Conservation (phyloP, 1,140 invertebrate species). For the Ctenoplectra terminalis region DNA sequence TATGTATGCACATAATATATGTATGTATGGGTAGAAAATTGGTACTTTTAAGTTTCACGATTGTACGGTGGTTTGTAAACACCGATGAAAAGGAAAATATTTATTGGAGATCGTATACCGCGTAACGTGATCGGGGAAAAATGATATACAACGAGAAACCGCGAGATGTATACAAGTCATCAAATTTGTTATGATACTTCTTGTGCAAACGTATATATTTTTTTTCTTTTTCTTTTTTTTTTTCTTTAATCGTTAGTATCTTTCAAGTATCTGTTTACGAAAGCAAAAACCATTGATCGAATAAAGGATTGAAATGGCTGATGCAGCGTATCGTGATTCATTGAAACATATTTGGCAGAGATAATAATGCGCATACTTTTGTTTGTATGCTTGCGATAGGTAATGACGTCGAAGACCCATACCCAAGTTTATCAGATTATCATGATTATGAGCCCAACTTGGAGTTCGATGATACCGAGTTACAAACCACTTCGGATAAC, state of each 20-base stretch:
- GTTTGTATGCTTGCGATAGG: conserved; percentile 68
- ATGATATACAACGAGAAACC: conserved; percentile 36
- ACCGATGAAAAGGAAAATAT: conserved; percentile 27
- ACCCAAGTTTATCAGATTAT: conserved; percentile 94
- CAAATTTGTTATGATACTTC: conserved; percentile 35
- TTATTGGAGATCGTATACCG: conserved; percentile 22
- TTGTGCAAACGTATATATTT: conserved; percentile 24
- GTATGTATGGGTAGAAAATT: not conserved
- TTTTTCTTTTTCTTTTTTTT: not conserved
- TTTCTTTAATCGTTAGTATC: not conserved
- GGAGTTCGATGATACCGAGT: conserved; percentile 97
- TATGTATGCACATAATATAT: too few relatives aligned
- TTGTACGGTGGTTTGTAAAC: conserved; percentile 26
- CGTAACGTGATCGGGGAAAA: conserved; percentile 25
- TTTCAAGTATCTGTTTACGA: conserved; percentile 13
- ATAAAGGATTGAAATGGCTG: not conserved
- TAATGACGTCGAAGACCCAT: conserved; percentile 90
- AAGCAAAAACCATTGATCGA: conserved; percentile 25
- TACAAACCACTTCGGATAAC: conserved; percentile 84
- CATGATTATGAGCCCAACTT: conserved; percentile 97
- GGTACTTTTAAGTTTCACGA: not conserved
- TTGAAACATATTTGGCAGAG: conserved; percentile 28
- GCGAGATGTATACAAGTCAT: conserved; percentile 17
- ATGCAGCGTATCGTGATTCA: conserved; percentile 1
- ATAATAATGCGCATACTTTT: conserved; percentile 18